phyloP scores from a whole-genome alignment of 2,113 vertebrate genomes.

The Oryzias melastigma region DNA sequence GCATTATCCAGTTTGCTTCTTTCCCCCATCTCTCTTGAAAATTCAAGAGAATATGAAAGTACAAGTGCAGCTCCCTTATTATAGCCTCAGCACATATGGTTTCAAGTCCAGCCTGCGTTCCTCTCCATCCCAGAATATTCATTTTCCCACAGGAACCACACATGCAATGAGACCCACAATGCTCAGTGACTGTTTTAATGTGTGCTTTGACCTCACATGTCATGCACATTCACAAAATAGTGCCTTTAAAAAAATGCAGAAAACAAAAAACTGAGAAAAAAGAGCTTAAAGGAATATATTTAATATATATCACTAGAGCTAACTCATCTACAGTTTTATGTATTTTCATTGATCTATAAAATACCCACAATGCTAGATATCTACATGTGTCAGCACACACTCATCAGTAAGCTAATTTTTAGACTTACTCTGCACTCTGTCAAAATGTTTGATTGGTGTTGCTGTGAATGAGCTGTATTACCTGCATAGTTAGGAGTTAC shows the following conservation, averaged over 20 bases:
- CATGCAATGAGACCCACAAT: constrained; percentile 1
- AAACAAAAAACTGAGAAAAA: too few species aligned
- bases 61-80: constrained; percentile 4
- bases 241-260: neutral
- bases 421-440: too few species aligned
- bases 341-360: too few species aligned
- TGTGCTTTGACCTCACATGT: neutral
- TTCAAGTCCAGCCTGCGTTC: constrained; percentile 18
- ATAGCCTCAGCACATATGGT: constrained; percentile 24
- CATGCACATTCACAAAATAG: neutral
- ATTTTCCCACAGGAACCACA: constrained; percentile 40
- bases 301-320: neutral
- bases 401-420: too few species aligned
- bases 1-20: neutral
- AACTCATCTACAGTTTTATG: neutral
- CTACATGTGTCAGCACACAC: constrained; percentile 14
- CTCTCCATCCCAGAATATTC: constrained; percentile 32
- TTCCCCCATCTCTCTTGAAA: neutral
- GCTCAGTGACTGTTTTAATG: neutral
- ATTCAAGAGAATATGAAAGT: neutral
- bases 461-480: too few species aligned
- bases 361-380: constrained; percentile 14
- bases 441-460: too few species aligned
- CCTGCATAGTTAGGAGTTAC: too few species aligned
- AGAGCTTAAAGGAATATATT: too few species aligned